Evolutionary conservation across 2,888 invertebrate species (phyloP), one percentile per base, ranked within the genome.

Genomic region (Helleia helle): DNA sequence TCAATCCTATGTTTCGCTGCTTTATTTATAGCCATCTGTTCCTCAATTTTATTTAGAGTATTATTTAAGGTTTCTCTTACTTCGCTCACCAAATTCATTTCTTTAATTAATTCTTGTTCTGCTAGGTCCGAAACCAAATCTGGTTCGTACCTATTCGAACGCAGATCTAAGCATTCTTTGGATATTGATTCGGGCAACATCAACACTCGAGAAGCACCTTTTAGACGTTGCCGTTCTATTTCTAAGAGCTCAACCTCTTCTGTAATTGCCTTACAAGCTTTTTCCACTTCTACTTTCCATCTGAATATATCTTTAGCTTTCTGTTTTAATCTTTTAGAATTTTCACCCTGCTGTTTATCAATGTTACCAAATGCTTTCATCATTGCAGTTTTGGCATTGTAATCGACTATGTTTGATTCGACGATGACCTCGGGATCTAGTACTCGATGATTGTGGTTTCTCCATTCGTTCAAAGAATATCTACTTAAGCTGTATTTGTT

Each of bases 1-100:
- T 97, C 96, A 43, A 96, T 84, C 29, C 91, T 88, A 50, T 91
- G 89, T 63, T 96, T 95, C 0, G 92, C 91, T 9, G 93, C 90
- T 58, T 93, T 92, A 59, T 94, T 91, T 53, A 92, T 88, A 17
- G 87, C 62, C 60, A 93, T 77, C 69, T 94, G 93, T 25, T 86
- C 81, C 49, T 92, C 90, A 17, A 93, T 89, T 57, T 90, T 88
- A 25, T 87, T 76, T 3, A 92, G 67, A 0, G 90, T 90, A 48
- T 87, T 86, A 24, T 86, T 85, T 8, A 93, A 75, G 2, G 87
- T 77, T 14, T 87, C 86, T 48, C 89, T 81, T 5, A 93, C 89
- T 65, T 93, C 92, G 0, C 87, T 86, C 2, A 91, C 90, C 12
- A 94, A 69, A 0, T 91, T 87, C 62, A 90, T 76, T 71, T 94